These are phyloP conservation scores for Percina caprodes DNA, from an alignment of 2,113 vertebrate genomes.

Conservation along the genomic window DNA sequence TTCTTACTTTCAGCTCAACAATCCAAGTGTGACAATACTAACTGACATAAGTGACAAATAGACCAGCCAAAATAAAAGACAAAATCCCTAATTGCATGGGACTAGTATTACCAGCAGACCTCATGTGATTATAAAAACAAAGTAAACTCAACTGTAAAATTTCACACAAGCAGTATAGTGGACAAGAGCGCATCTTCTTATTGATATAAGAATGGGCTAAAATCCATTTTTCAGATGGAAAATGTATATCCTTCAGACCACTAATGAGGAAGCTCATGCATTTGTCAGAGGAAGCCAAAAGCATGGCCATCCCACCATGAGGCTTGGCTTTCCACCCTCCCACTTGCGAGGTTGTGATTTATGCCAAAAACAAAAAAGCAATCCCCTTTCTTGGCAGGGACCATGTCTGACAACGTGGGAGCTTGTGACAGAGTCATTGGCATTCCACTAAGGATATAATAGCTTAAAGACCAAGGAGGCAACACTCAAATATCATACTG, in stretches of 20 bases:
- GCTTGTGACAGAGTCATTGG: slow-evolving; percentile 63
- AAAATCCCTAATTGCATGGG: too few species aligned
- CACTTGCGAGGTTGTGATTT: slow-evolving; percentile 51
- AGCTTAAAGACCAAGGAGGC: slow-evolving; percentile 69
- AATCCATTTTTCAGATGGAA: background rate
- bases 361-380: slow-evolving; percentile 67
- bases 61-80: too few species aligned
- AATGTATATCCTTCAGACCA: background rate
- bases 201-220: background rate
- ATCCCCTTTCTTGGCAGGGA: slow-evolving; percentile 65
- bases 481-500: slow-evolving; percentile 70
- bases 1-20: slow-evolving; percentile 21
- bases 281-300: slow-evolving; percentile 2
- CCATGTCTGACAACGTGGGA: slow-evolving; percentile 53
- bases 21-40: background rate
- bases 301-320: slow-evolving; percentile 12
- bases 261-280: background rate
- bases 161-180: background rate
- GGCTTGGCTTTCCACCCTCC: slow-evolving; percentile 31
- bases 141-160: background rate
- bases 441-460: slow-evolving; percentile 78
- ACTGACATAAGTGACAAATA: background rate
- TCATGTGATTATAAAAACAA: background rate
- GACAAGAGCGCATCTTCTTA: background rate
- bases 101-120: too few species aligned